Percentiles rank a stretch among this genome's conserved stretches.
Evolutionary conservation across 92 coral and sea anemone genomes (phyloP).

Genomic region (Siderastrea siderea): DNA sequence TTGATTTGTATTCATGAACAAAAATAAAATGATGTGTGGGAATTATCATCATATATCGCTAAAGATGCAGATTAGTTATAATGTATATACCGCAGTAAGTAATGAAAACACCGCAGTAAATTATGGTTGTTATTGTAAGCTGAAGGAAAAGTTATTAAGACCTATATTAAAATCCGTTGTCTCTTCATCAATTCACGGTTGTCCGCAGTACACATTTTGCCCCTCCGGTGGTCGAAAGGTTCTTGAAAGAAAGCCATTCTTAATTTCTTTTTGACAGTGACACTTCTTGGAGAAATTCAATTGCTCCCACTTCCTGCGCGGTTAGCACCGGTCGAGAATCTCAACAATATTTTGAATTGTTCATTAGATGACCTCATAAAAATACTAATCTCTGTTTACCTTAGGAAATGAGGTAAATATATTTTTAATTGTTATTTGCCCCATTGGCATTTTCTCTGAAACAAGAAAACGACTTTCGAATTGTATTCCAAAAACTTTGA

Average conservation of each 20-base stretch:
- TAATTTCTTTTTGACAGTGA: not conserved
- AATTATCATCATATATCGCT: not conserved
- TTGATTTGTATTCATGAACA: not conserved
- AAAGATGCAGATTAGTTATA: not conserved
- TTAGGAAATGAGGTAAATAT: constrained; percentile 16
- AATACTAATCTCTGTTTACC: constrained; percentile 13
- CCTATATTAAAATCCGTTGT: constrained; percentile 5
- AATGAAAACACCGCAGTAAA: constrained; percentile 1
- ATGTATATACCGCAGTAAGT: not conserved
- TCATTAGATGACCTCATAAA: constrained; percentile 12
- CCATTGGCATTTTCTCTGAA: not conserved
- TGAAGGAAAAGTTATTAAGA: not conserved
- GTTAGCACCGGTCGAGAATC: not conserved
- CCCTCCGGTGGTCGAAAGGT: not conserved
- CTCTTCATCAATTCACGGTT: not conserved
- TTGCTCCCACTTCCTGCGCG: constrained; percentile 12
- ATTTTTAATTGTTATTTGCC: constrained; percentile 12
- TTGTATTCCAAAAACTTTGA: not conserved
- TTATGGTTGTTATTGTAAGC: not conserved
- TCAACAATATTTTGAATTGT: constrained; percentile 40
- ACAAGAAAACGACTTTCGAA: not conserved
- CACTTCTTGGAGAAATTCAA: not conserved
- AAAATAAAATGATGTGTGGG: not conserved
- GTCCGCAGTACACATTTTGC: not conserved
- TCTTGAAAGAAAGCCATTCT: constrained; percentile 10